Base-by-base conservation (phyloP, 2,797 vertebrate genomes). In the Antennarius maculatus region DNA sequence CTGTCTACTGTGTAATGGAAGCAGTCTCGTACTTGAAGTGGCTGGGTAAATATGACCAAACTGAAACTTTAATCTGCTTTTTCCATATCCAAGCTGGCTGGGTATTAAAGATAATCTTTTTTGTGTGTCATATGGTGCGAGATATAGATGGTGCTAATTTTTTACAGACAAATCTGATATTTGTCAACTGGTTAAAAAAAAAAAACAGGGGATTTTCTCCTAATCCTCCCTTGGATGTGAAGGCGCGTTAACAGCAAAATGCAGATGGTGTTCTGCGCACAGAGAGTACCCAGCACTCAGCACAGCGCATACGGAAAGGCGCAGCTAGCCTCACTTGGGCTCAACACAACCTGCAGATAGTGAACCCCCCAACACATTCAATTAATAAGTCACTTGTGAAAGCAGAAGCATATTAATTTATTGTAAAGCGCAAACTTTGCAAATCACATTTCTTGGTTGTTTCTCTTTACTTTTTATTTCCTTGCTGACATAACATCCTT, bases 81-180 rank as follows among this genome's bases (percentile, higher is more conserved):
- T 92, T 93, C 92, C 92, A 90, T 86, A 88, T 91, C 90, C 93
- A 94, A 94, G 93, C 93, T 93, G 90, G 82, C 89, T 68, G 91
- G 91, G 93, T 94, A 94, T 95, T 94, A 94, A 76, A 87, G 91
- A 88, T 95, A 94, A 94, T 94, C 93, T 93, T 82, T 93, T 93
- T 77, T 93, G 91, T 93, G 92, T 94, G 92, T 95, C 94, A 94
- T 94, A 94, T 92, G 93, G 94, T 77, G 80, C 87, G 81, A 92
- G 93, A 93, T 93, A 93, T 93, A 89, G 93, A 94, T 91, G 88
- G 88, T 92, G 92, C 92, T 93, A 89, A 94, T 94, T 94, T 94
- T 91, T 94, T 92, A 88, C 89, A 94, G 93, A 95, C 93, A 95
- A 94, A 95, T 95, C 94, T 94, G 93, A 94, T 95, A 94, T 94